phyloP scores from a whole-genome alignment of 2,113 vertebrate genomes.

The Istiophorus platypterus region DNA sequence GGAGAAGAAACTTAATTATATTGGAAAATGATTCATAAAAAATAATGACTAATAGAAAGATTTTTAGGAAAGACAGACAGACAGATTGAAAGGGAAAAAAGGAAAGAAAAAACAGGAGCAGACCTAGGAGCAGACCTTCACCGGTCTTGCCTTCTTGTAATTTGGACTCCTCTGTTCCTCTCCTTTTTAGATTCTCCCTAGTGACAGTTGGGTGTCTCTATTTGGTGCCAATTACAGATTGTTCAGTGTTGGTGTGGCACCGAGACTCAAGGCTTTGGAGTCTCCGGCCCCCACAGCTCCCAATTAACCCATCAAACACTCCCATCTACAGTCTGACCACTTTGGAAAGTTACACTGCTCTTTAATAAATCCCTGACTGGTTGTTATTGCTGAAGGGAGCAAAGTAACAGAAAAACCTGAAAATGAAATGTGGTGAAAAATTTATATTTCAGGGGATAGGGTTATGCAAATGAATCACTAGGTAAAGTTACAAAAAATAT shows the following conservation, averaged over 20 bases:
- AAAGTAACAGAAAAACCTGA: slow-evolving; percentile 22
- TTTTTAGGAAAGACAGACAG: slow-evolving; percentile 12
- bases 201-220: slow-evolving; percentile 71
- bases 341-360: slow-evolving; percentile 60
- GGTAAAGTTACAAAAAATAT: too few species aligned
- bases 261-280: slow-evolving; percentile 69
- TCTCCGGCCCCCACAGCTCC: slow-evolving; percentile 64
- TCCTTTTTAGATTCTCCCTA: slow-evolving; percentile 58
- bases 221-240: slow-evolving; percentile 80
- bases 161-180: slow-evolving; percentile 57
- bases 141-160: slow-evolving; percentile 59
- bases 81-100: slow-evolving; percentile 42
- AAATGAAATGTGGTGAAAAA: slow-evolving; percentile 27
- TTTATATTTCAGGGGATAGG: too few species aligned
- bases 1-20: not conserved
- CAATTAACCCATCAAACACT: slow-evolving; percentile 77
- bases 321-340: slow-evolving; percentile 50
- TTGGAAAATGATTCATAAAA: slow-evolving; percentile 4
- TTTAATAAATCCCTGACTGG: slow-evolving; percentile 52
- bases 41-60: not conserved
- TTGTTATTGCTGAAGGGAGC: slow-evolving; percentile 31
- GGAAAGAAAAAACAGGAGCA: slow-evolving; percentile 7
- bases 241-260: slow-evolving; percentile 61
- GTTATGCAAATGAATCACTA: too few species aligned
- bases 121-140: slow-evolving; percentile 39